Evolutionary conservation across 2,113 vertebrate species (phyloP).

Genomic region (Porphyrio hochstetteri): DNA sequence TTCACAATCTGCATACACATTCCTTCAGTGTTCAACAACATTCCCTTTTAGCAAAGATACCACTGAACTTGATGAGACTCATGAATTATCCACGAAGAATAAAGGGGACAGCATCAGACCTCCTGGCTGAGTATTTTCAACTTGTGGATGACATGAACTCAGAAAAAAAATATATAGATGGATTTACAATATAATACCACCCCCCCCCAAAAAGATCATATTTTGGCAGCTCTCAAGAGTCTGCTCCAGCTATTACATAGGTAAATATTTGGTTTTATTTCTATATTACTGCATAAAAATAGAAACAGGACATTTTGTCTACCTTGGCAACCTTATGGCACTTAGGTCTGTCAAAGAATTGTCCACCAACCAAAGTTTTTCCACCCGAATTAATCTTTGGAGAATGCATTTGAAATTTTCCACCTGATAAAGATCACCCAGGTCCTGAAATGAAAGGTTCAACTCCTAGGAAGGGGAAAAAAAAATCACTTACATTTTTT

Average conservation of each 20-base stretch:
- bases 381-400: slow-evolving; percentile 86
- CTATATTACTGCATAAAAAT: background rate
- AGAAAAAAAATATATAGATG: background rate
- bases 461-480: slow-evolving; percentile 77
- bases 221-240: background rate
- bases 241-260: background rate
- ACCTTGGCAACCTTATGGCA: slow-evolving; percentile 92
- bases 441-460: slow-evolving; percentile 93
- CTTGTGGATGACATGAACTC: background rate
- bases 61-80: background rate
- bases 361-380: slow-evolving; percentile 90
- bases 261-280: background rate
- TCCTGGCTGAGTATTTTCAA: background rate
- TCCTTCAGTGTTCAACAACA: background rate
- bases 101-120: background rate
- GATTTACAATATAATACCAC: background rate
- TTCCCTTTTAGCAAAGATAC: background rate
- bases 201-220: background rate
- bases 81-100: background rate
- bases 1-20: background rate
- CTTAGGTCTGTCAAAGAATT: slow-evolving; percentile 89
- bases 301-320: background rate
- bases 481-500: background rate
- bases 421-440: slow-evolving; percentile 88
- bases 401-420: slow-evolving; percentile 90